Base-by-base conservation (phyloP, 2,113 vertebrate species). In the Mola mola region DNA sequence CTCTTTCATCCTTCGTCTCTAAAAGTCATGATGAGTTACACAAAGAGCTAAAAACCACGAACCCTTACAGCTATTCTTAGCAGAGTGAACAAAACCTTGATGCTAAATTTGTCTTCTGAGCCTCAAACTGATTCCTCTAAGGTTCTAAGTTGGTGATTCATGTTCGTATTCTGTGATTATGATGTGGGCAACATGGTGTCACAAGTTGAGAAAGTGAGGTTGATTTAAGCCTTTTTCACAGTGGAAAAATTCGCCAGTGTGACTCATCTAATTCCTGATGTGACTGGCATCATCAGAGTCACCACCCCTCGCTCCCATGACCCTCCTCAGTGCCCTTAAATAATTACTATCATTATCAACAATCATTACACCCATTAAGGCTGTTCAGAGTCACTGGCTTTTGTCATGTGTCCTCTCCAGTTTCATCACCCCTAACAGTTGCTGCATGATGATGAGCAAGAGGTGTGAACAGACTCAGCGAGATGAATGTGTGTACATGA, bases 361-460 rank as follows among this genome's bases (percentile, higher is more conserved):
- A 16, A 21, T 72, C 49, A 36, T 75, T 70, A 58, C 37, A 26
- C n/a, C 41, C 22, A 51, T 44, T 11, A 50, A 41, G 21, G 21
- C 46, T 51, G 34, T 21, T 63, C 17, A 3, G 44, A 68, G 56
- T 64, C 64, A 25, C 57, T 11, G 33, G 65, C 63, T 25, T 72
- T 59, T 53, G 59, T 66, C 58, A 68, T 55, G 38, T 6, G 5
- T 51, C 53, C 65, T 66, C 46, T 58, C 56, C 48, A 17, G 62
- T 55, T 67, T 50, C 24, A 25, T 69, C 37, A 29, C 12, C 60
- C 52, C 63, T 12, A 25, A 47, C 64, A 42, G 47, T 71, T 36
- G 19, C 66, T 70, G 76, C 75, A 75, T 81, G 73, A 29, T 60
- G 51, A 84, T 78, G 74, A 88, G 70, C 67, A 65, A 17, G 60